Percentiles rank a stretch among this genome's conserved stretches.
Conservation (phyloP, 2,888 invertebrate species). For the Ligdia adustata region DNA sequence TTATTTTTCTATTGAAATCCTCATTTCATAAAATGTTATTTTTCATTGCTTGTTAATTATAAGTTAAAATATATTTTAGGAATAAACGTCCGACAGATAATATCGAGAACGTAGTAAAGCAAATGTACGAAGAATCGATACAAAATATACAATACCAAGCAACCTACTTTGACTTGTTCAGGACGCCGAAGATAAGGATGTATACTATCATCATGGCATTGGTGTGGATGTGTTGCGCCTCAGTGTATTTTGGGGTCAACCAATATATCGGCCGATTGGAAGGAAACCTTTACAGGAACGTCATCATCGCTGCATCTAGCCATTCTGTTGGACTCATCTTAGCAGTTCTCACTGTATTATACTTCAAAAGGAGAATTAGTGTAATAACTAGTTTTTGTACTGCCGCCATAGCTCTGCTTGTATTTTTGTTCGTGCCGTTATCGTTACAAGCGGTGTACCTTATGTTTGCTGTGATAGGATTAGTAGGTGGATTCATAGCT, state of each 20-base stretch:
- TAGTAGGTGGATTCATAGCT: constrained; percentile 88
- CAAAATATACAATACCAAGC: constrained; percentile 49
- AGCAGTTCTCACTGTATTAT: constrained; percentile 57
- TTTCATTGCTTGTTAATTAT: too few species aligned
- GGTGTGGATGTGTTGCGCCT: constrained; percentile 91
- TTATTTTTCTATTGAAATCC: too few species aligned
- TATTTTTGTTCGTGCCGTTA: constrained; percentile 64
- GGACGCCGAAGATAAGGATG: constrained; percentile 86
- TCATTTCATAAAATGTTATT: too few species aligned
- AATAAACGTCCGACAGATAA: constrained; percentile 68
- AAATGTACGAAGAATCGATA: constrained; percentile 43
- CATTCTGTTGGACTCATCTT: constrained; percentile 59
- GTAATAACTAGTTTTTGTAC: constrained; percentile 58
- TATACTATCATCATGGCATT: constrained; percentile 88
- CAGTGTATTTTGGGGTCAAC: constrained; percentile 92
- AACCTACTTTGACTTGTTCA: constrained; percentile 84
- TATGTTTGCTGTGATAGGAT: constrained; percentile 88
- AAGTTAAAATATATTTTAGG: constrained; percentile 54
- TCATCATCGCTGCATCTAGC: constrained; percentile 86
- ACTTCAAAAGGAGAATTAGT: constrained; percentile 61
- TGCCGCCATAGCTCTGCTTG: constrained; percentile 59
- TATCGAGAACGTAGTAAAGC: constrained; percentile 60
- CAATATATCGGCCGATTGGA: constrained; percentile 90
- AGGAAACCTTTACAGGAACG: constrained; percentile 91
- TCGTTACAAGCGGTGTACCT: constrained; percentile 75